Percentiles rank a stretch among this genome's conserved stretches.
phyloP scores from a whole-genome alignment of 2,113 vertebrate genomes.

The Melanerpes aurifrons region DNA sequence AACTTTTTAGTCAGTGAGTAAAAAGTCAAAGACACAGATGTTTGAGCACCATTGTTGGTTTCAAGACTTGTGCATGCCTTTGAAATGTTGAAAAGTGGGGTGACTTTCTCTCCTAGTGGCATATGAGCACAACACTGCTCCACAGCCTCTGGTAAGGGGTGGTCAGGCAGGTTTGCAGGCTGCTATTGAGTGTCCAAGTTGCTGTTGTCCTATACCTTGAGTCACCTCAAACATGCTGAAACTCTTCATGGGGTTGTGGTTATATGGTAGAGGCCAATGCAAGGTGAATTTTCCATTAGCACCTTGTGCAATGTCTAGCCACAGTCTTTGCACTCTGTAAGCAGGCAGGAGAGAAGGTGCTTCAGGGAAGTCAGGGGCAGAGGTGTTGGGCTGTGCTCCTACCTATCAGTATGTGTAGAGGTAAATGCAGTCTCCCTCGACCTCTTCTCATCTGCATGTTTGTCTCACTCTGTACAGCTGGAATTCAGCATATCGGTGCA shows the following conservation, averaged over 20 bases:
- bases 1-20: neutral
- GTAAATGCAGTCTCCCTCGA: neutral
- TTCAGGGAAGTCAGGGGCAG: neutral
- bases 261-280: neutral
- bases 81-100: neutral
- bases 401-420: rapidly evolving
- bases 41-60: neutral
- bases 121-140: neutral
- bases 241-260: neutral
- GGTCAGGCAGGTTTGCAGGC: too few species aligned
- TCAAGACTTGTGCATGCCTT: neutral
- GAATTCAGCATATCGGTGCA: constrained; percentile 36
- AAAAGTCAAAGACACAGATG: neutral
- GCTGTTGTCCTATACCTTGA: neutral
- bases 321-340: neutral
- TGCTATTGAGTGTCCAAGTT: neutral
- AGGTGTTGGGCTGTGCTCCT: neutral
- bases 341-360: neutral
- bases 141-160: neutral
- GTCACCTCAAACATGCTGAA: neutral
- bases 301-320: neutral
- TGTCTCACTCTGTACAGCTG: neutral
- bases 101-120: neutral
- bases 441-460: neutral
- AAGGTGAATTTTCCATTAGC: neutral